phyloP scores from a whole-genome alignment of 92 coral and sea anemone genomes.

The Zoanthus sociatus region DNA sequence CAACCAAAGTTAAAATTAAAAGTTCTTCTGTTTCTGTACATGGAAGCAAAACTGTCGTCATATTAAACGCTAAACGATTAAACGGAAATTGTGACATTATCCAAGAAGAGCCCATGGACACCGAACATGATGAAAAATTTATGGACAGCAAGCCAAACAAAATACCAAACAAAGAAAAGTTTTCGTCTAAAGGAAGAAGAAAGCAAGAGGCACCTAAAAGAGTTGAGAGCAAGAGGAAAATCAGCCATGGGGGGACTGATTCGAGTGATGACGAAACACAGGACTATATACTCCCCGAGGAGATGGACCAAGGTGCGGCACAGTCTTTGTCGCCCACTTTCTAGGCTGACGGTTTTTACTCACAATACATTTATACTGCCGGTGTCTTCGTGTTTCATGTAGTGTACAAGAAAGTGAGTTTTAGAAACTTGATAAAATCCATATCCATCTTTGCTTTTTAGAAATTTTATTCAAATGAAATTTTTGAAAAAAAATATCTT shows the following conservation, averaged over 20 bases:
- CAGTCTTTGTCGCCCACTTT: constrained; percentile 22
- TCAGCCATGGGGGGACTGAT: constrained; percentile 22
- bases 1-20: neutral
- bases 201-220: constrained; percentile 35
- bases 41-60: neutral
- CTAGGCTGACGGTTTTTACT: neutral
- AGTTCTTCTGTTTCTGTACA: neutral
- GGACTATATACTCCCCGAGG: constrained; percentile 29
- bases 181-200: constrained; percentile 24
- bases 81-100: constrained; percentile 33
- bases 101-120: constrained; percentile 28
- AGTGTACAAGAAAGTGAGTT: no score
- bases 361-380: no score
- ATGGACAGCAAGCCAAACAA: neutral
- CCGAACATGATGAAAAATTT: neutral
- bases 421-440: no score
- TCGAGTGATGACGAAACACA: constrained; percentile 43
- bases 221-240: constrained; percentile 2
- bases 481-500: neutral
- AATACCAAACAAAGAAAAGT: neutral
- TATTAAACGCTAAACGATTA: no score
- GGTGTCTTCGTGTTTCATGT: no score
- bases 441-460: no score
- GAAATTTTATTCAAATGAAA: no score
- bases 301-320: constrained; percentile 6